phyloP scores from a whole-genome alignment of 2,113 vertebrate genomes.

The Drymodes brunneopygia region DNA sequence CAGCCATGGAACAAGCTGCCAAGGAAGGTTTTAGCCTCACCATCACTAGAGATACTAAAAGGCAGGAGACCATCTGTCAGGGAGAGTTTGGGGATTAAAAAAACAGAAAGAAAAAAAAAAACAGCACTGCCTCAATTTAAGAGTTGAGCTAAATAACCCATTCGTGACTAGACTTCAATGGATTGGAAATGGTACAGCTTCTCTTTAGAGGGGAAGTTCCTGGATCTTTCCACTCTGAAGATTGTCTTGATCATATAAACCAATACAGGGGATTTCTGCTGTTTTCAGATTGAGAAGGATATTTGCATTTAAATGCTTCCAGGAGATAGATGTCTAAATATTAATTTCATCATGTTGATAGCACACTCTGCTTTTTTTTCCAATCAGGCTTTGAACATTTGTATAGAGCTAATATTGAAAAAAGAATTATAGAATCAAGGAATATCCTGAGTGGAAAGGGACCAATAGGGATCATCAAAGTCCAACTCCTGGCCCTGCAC shows the following conservation, averaged over 20 bases:
- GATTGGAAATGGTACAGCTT: not conserved
- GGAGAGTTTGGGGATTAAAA: conserved; percentile 25
- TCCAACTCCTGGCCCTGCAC: not conserved
- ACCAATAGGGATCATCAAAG: not conserved
- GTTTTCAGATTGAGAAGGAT: not conserved
- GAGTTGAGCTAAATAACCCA: not conserved
- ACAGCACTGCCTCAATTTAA: not conserved
- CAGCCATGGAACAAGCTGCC: conserved; percentile 13
- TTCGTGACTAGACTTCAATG: not conserved
- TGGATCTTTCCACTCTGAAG: not conserved
- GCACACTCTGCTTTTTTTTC: not conserved
- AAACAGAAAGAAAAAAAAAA: not conserved
- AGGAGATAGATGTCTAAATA: not conserved
- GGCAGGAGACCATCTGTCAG: conserved; percentile 46
- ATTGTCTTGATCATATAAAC: not conserved
- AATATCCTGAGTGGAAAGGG: not conserved
- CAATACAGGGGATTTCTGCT: not conserved
- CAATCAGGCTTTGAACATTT: not conserved
- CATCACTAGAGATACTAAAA: conserved; percentile 30
- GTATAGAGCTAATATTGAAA: not conserved
- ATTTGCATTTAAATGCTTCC: not conserved
- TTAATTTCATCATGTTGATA: not conserved
- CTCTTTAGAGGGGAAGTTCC: not conserved
- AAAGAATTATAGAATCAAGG: not conserved
- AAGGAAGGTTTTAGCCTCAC: conserved; percentile 39